Base-by-base conservation (phyloP, 2,113 vertebrate species). In the Coryphaenoides rupestris region DNA sequence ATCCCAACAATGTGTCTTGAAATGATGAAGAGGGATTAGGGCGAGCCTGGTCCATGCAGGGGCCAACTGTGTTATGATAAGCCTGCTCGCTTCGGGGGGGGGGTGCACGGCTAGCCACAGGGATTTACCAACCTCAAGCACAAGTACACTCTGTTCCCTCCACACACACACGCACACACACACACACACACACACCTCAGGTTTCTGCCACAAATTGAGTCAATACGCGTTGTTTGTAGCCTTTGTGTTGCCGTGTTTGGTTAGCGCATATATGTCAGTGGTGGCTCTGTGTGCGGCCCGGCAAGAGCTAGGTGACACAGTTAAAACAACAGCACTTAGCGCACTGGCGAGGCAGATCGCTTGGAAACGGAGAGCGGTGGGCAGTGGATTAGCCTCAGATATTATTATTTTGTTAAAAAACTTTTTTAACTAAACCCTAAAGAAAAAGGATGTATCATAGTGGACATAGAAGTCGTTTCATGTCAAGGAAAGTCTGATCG, bases 11-110 rank as follows among this genome's bases (percentile, higher is more conserved):
- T 89, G 80, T 72, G 62, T 52, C 53, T 72, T 73, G 72, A 87
- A 88, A 89, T 90, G 79, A 84, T 85, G 70, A 79, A 82, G 72
- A 68, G 76, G 81, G 86, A 87, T 89, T 90, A 89, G 65, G 13
- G 2, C 55, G 59, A 75, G 76, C 66, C 78, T 76, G 59, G 67
- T 72, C 74, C 65, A 55, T 81, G 76, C 24, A 60, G 54, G 60
- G 74, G 72, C 75, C 73, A 84, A 80, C 82, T 76, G 81, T 83
- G 78, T 77, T 63, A 76, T 64, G 70, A 84, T 83, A 88, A 87
- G 74, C 79, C 76, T 74, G 68, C 62, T 70, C 71, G 76, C 63
- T 79, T 70, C 24, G 50, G 62, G 68, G 76, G 65, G 73, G 64
- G 69, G 65, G 73, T 63, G 69, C 65, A 60, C 54, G 21, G 58